A percentile compares a stretch with the other conserved stretches of the same genome.
phyloP scores from a whole-genome alignment of 2,888 invertebrate genomes.

The Dermolepida albohirtum region DNA sequence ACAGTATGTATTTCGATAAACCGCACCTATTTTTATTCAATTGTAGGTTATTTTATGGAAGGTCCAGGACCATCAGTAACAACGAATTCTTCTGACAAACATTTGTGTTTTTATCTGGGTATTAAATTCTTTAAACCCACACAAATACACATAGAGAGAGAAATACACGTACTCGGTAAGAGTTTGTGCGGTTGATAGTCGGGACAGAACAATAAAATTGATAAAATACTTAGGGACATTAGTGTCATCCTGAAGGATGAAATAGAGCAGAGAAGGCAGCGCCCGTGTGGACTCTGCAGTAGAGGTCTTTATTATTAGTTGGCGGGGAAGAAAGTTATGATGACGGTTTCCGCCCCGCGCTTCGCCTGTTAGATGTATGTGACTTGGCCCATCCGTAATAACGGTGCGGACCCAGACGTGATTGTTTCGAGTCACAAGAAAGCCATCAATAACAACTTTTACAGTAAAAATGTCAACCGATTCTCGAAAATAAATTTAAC shows the following conservation, averaged over 20 bases:
- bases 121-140: constrained; percentile 44
- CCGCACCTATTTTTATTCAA: constrained; percentile 17
- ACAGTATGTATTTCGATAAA: constrained; percentile 15
- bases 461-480: constrained; percentile 59
- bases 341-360: constrained; percentile 51
- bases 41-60: constrained; percentile 31
- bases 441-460: constrained; percentile 61
- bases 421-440: constrained; percentile 57
- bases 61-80: constrained; percentile 27
- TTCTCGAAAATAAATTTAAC: constrained; percentile 50
- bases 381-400: constrained; percentile 52
- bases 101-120: constrained; percentile 40
- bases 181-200: constrained; percentile 56
- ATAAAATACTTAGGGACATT: constrained; percentile 64
- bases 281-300: constrained; percentile 49
- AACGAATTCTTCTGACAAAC: constrained; percentile 21
- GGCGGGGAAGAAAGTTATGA: constrained; percentile 56
- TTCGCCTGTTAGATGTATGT: constrained; percentile 51
- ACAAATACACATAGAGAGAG: constrained; percentile 13
- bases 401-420: constrained; percentile 52
- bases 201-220: constrained; percentile 62
- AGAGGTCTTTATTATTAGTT: constrained; percentile 61
- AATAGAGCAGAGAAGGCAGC: constrained; percentile 54
- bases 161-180: constrained; percentile 5
- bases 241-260: constrained; percentile 62